phyloP scores from a whole-genome alignment of 2,113 vertebrate species.

The Calypte anna region DNA sequence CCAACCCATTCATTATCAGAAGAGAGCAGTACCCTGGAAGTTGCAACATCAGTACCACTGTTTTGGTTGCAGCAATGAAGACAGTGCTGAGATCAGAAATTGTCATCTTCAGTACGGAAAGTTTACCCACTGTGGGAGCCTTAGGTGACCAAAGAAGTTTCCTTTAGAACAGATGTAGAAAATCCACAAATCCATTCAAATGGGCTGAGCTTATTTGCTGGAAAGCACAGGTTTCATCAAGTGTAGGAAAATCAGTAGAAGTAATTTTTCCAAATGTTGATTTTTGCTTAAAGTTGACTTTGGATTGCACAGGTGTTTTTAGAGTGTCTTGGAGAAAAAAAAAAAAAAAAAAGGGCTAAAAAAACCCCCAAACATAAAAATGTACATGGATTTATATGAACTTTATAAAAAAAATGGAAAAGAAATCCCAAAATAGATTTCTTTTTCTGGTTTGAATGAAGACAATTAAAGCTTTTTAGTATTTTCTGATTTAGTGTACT shows the following conservation, averaged over 20 bases:
- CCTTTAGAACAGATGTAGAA: conserved; percentile 45
- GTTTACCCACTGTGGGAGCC: conserved; percentile 41
- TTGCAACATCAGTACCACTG: conserved; percentile 37
- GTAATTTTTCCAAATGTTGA: conserved; percentile 53
- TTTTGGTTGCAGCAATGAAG: conserved; percentile 47
- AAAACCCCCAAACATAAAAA: background rate
- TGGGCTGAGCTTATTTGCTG: conserved; percentile 38
- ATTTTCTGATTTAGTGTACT: conserved; percentile 61
- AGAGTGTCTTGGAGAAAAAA: conserved; percentile 63
- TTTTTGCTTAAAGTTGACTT: conserved; percentile 75
- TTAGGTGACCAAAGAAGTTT: conserved; percentile 64
- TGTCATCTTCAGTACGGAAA: conserved; percentile 27
- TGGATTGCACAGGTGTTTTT: conserved; percentile 81
- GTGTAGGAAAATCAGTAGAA: conserved; percentile 48
- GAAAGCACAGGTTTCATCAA: conserved; percentile 52
- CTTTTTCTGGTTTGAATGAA: conserved; percentile 69
- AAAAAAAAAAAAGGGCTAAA: background rate
- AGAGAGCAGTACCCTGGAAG: conserved; percentile 23
- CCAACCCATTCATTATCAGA: conserved; percentile 54
- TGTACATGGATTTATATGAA: conserved; percentile 52
- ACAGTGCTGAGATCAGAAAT: conserved; percentile 57
- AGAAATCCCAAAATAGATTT: conserved; percentile 62
- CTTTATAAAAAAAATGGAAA: conserved; percentile 63
- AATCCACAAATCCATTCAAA: conserved; percentile 47
- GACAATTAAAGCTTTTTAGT: conserved; percentile 67